A percentile compares a stretch with the other conserved stretches of the same genome.
Evolutionary conservation across 2,113 vertebrate species (phyloP).

Genomic region (Scolopax mira): DNA sequence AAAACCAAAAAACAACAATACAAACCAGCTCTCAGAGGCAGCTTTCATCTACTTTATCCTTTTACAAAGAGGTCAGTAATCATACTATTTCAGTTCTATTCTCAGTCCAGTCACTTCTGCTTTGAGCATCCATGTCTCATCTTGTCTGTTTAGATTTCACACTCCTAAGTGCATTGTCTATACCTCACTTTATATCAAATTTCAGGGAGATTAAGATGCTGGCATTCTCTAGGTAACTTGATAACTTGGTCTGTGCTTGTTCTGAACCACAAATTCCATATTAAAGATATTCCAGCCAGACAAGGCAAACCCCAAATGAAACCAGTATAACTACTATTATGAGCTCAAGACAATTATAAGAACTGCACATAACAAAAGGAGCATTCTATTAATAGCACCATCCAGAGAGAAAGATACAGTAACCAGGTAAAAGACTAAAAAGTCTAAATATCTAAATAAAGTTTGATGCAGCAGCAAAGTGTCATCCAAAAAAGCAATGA

Average conservation of each 20-base stretch:
- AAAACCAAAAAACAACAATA: too few relatives aligned
- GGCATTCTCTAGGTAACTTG: not conserved
- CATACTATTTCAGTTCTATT: not conserved
- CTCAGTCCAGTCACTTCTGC: not conserved
- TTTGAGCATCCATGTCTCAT: not conserved
- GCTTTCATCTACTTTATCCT: not conserved
- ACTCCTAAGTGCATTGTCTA: not conserved
- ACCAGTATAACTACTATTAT: not conserved
- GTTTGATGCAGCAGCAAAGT: not conserved
- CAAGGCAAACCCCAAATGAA: not conserved
- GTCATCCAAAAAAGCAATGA: not conserved
- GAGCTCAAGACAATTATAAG: not conserved
- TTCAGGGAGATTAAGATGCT: not conserved
- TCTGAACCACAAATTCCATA: not conserved
- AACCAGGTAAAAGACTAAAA: not conserved
- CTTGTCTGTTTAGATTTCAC: not conserved
- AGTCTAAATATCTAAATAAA: not conserved
- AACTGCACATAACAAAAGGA: not conserved
- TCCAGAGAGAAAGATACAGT: not conserved
- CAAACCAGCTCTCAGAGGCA: not conserved
- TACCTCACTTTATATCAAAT: not conserved
- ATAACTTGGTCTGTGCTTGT: not conserved
- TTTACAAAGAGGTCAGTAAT: not conserved
- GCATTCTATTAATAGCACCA: not conserved
- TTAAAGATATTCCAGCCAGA: not conserved